Base-by-base conservation (phyloP, 2,113 vertebrate species). In the Salvelinus fontinalis region DNA sequence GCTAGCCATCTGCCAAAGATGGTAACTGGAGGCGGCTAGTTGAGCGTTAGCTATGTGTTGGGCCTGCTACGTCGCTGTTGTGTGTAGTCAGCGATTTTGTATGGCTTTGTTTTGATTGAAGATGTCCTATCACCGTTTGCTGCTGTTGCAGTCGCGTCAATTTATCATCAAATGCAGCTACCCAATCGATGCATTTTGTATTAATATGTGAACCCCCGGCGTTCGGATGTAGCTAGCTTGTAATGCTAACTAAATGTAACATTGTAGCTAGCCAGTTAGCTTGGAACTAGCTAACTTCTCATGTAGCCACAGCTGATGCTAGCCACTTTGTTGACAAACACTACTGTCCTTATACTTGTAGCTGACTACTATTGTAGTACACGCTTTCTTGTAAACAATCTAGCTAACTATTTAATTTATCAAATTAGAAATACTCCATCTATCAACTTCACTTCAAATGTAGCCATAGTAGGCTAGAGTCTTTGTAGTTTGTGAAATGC, bases 1-100 rank as follows among this genome's bases (percentile, higher is more conserved):
- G 88, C 86, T 88, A 90, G 29, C 20, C 26, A 73, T 64, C 0
- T 70, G 20, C 39, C 68, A 54, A 18, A 54, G 14, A 54, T 5
- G 51, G 12, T 18, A 54, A 18, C 51, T 11, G 26, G 34, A 27
- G 34, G 44, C n/a, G 67, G 31, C 7, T 44, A 48, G 67, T 29
- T 39, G 60, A 22, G 20, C 60, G 60, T 26, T 67, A 26, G 65
- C 4, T 9, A 4, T 67, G 65, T 22, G 22, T 67, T 27, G 67
- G 67, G 27, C 67, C 26, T 44, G 39, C 39, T 31, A 18, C 24
- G 66, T 1, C 31, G 29, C 13, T 68, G 27, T 68, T 68, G 18
- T 68, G 67, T 68, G 27, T 39, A n/a, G 29, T 70, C 68, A 70
- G 68, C 68, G 68, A 1, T 48, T 49, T 62, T 62, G 8, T 62